These are phyloP conservation scores for Trachemys scripta DNA, from an alignment of 2,113 vertebrate genomes.

Conservation along the genomic window DNA sequence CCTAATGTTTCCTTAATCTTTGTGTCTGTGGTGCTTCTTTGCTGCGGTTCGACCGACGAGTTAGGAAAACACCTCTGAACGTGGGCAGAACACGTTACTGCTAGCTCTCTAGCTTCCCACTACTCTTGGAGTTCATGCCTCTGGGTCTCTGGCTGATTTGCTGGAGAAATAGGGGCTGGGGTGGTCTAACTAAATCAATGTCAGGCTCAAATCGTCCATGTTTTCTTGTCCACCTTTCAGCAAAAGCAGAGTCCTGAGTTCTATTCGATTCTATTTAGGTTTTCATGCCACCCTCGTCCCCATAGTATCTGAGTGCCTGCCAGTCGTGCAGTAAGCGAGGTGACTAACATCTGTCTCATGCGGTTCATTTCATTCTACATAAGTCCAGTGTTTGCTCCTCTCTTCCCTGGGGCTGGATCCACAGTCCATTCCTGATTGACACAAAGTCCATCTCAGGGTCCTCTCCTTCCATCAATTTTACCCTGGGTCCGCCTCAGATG, in stretches of 20 bases:
- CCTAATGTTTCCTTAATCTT: conserved; percentile 41
- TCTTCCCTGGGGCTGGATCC: conserved; percentile 24
- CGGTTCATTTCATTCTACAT: not conserved
- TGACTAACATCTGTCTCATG: accelerated
- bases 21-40: conserved; percentile 16
- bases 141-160: not conserved
- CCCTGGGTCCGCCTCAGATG: not conserved
- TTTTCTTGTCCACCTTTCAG: not conserved
- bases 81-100: not conserved
- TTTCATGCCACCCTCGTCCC: not conserved
- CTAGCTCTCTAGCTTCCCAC: not conserved
- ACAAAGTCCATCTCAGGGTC: not conserved
- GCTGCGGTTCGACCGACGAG: not conserved
- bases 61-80: not conserved
- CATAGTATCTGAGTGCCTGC: accelerated
- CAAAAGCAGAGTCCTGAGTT: not conserved
- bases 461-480: not conserved
- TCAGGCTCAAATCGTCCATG: not conserved
- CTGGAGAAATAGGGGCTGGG: too few relatives aligned
- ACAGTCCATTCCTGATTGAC: not conserved
- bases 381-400: not conserved
- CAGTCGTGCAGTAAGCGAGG: not conserved
- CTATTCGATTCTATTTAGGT: not conserved
- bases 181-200: not conserved
- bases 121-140: not conserved